Base-by-base conservation (phyloP, 2,797 vertebrate genomes). In the Pseudomugil gertrudae region DNA sequence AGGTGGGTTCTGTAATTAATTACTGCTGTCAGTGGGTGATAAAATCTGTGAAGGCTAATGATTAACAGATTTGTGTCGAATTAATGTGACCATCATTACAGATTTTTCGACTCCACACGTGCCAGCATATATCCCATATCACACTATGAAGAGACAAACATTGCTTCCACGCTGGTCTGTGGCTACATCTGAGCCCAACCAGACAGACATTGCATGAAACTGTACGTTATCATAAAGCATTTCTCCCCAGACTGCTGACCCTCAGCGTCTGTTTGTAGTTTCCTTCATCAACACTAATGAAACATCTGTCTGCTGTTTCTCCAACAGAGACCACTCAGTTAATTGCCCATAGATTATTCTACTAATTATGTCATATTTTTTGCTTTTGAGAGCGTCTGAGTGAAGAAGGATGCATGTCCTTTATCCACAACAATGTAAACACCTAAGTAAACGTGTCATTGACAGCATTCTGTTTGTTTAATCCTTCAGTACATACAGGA, bases 261-360 rank as follows among this genome's bases (percentile, higher is more conserved):
- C 86, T 84, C 66, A 75, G 83, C 73, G 36, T 83, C 82, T 90
- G 86, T 87, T 84, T 87, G 76, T 87, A 79, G 64, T 84, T 85
- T 84, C 72, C 70, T 78, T 78, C 78, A 88, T 89, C 77, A 77
- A 77, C 74, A 58, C 84, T 89, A 91, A 90, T 89, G 87, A 84
- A 90, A 91, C 89, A 92, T 89, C 89, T 88, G 89, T 77, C 80
- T 61, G 82, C 71, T 79, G 80, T 63, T 81, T 66, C 80, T 79
- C 71, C 67, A 76, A 55, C 84, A 74, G 72, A 84, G 79, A 72
- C 56, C 19, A 43, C 61, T 52, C 77, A 29, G 69, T 80, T 91
- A 89, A 92, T 89, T 89, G 80, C 79, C 74, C 79, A 85, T 83
- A 87, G 78, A 90, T 92, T 88, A 87, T 62, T 72, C 58, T 26